Percentiles rank a stretch among this genome's conserved stretches.
These are phyloP conservation scores for Porites evermanni DNA, from an alignment of 92 coral and sea anemone genomes.

Conservation along the genomic window DNA sequence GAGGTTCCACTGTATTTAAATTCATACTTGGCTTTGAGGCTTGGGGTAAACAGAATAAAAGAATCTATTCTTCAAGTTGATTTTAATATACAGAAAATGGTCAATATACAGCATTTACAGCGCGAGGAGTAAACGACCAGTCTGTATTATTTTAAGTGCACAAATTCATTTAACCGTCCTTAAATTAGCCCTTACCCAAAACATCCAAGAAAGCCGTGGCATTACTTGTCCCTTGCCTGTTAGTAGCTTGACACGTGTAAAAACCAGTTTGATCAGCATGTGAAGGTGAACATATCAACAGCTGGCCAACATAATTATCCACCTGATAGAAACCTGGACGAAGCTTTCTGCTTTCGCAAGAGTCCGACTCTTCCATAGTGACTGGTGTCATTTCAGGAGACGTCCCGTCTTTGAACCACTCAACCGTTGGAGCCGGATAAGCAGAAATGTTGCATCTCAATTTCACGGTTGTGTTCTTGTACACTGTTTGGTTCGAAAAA, in stretches of 20 bases:
- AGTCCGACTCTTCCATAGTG: background rate
- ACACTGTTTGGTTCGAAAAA: conserved; percentile 20
- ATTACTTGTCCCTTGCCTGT: conserved; percentile 23
- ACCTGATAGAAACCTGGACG: conserved; percentile 2
- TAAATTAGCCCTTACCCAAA: conserved; percentile 14
- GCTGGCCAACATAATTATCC: background rate
- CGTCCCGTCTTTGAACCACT: background rate
- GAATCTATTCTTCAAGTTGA: too few relatives aligned
- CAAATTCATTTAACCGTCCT: too few relatives aligned
- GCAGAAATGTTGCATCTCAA: conserved; percentile 21
- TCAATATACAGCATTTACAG: too few relatives aligned
- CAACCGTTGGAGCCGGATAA: conserved; percentile 17
- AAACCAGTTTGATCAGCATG: conserved; percentile 11
- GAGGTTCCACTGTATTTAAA: too few relatives aligned
- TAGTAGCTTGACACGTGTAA: conserved; percentile 36
- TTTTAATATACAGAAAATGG: too few relatives aligned
- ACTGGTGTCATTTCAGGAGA: background rate
- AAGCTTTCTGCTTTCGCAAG: background rate
- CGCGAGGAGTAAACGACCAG: too few relatives aligned
- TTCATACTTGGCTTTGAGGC: too few relatives aligned
- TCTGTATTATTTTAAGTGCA: too few relatives aligned
- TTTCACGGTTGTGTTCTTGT: background rate
- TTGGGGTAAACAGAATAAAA: too few relatives aligned
- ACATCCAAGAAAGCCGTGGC: conserved; percentile 48
- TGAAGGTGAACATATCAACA: conserved; percentile 34